Evolutionary conservation across 2,888 invertebrate species (phyloP), one percentile per base, ranked within the genome.

Genomic region (Argyra leucocephala): DNA sequence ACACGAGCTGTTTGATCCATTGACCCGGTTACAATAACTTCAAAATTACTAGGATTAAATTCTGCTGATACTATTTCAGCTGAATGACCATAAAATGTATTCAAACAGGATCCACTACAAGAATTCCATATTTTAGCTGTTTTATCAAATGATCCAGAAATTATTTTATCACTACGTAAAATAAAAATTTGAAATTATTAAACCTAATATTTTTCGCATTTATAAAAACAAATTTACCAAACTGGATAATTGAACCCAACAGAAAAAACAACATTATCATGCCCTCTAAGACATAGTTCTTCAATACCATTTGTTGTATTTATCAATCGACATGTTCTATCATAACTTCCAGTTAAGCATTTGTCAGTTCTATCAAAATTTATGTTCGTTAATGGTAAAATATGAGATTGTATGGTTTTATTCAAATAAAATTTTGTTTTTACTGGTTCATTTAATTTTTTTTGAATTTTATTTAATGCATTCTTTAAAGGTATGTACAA

Each of bases 111-210:
- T 0, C 88, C 90, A 0, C 82, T 85, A 63, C 81, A 80, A 0
- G 87, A 82, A 65, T 86, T 84, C 92, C 91, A 92, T 57, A 92
- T 80, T 71, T 85, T 85, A 1, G 88, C 88, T 0, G 89, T 88
- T 75, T 87, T 89, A 78, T 92, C 92, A 73, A 91, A 90, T 1
- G 91, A 91, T 4, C 88, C 89, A 0, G 92, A 91, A 70, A 91
- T 80, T 9, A 91, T 84, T 73, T 85, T 84, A 71, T 89, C 84
- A 68, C 89, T 89, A 59, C 61, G 63, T 36, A 26, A 18, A 10
- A 31, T n/a, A n/a, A 64, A 22, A 58, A 48, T 21, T 63, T 63
- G 36, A 65, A 64, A 57, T 22, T 63, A 31, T 37, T 31, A 24
- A n/a, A n/a, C 7, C 5, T 37, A 15, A 22, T 31, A 24, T 24